Percentiles rank a stretch among this genome's conserved stretches.
phyloP scores from a whole-genome alignment of 2,888 invertebrate species.

The Caenorhabditis macrosperma region DNA sequence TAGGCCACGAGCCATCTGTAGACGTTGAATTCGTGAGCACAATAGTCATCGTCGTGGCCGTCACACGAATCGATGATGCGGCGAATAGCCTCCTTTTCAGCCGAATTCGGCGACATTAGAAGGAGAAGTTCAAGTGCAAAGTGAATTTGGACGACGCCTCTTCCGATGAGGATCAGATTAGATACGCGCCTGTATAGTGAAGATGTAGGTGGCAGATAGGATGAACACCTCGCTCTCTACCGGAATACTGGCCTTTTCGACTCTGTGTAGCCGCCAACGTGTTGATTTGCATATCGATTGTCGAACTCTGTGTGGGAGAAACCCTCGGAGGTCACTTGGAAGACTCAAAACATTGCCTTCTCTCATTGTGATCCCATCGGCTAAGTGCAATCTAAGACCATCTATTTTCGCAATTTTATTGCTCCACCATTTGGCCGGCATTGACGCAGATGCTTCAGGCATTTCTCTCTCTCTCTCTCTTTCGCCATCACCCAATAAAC shows the following conservation, averaged over 20 bases:
- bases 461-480: conserved; percentile 11
- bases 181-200: conserved; percentile 2
- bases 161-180: conserved; percentile 24
- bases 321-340: not conserved
- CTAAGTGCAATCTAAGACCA: conserved; percentile 17
- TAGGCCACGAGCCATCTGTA: conserved; percentile 77
- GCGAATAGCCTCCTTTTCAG: conserved; percentile 55
- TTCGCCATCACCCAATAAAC: conserved; percentile 44
- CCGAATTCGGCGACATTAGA: conserved; percentile 32
- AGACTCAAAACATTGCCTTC: not conserved
- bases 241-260: conserved; percentile 17
- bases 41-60: conserved; percentile 57
- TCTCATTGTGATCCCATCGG: not conserved
- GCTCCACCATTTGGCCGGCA: conserved; percentile 46
- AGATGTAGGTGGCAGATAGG: conserved; percentile 38
- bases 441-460: conserved; percentile 27
- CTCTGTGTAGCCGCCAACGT: not conserved
- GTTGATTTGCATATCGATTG: conserved; percentile 43
- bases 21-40: conserved; percentile 71
- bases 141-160: conserved; percentile 15
- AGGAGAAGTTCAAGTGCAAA: conserved; percentile 42
- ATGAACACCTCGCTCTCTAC: conserved; percentile 30
- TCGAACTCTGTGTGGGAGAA: not conserved
- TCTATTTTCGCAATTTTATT: conserved; percentile 38
- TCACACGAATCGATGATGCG: conserved; percentile 54